Base-by-base conservation (phyloP, 2,888 invertebrate species). In the Ptilodon capucinus region DNA sequence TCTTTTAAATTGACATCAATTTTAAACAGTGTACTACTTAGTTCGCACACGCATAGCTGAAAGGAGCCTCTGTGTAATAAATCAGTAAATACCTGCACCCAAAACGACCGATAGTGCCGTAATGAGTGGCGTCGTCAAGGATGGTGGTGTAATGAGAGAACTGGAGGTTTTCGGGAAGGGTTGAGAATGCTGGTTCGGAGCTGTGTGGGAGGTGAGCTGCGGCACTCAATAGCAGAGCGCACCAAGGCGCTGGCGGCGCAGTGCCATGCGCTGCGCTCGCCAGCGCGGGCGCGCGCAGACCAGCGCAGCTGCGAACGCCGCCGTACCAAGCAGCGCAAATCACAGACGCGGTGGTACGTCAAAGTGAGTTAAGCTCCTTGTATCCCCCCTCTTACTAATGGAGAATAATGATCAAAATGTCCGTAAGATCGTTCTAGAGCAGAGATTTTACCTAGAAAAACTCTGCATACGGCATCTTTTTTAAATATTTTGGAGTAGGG, bases 321-420 rank as follows among this genome's bases (percentile, higher is more conserved):
- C 52, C 84, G 86, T 48, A 72, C 76, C 57, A 84, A 91, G 52
- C 91, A 89, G 57, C 84, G 90, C 73, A 93, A 92, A 70, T 92
- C 92, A 40, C 92, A 91, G 64, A 92, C 93, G 51, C 91, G 93
- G 84, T 94, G 94, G 93, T 94, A 95, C 79, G 94, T 94, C 72
- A 95, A 95, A 94, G 95, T 95, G 93, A 93, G 93, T 74, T 78
- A 74, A 49, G 48, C 41, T 61, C 58, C 49, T 59, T 43, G 44
- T 21, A 11, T 11, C 11, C 4, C 3, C 28, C 28, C n/a, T 1
- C n/a, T 11, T 28, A 4, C 11, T 28, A 11, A n/a, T 11, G 28
- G n/a, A n/a, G n/a, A n/a, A 28, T 8, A n/a, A n/a, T 28, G 28
- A 28, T 11, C 28, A 2, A 7, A 6, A 1, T 32, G n/a, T 32